Conservation (phyloP, 2,113 vertebrate species). For the Typhlomys cinereus region DNA sequence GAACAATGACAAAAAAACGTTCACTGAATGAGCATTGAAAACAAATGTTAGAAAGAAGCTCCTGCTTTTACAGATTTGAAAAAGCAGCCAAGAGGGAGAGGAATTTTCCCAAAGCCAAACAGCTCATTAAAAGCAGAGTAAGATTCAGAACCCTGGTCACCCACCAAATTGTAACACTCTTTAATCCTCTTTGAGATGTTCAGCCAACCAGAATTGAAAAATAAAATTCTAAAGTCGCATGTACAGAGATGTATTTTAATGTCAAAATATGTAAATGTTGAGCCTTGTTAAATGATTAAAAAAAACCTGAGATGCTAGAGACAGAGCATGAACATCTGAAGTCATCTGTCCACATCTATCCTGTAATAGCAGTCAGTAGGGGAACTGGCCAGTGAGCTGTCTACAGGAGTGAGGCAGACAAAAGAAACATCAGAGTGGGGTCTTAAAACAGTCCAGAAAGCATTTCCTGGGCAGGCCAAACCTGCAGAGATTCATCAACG, state of each 20-base stretch:
- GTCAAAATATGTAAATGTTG: conserved; percentile 36
- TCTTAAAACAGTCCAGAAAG: conserved; percentile 6
- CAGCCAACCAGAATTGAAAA: conserved; percentile 22
- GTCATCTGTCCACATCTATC: background rate
- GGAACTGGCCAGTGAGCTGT: background rate
- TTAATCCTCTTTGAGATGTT: conserved; percentile 40
- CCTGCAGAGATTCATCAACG: background rate
- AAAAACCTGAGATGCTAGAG: background rate
- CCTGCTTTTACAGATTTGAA: conserved; percentile 39
- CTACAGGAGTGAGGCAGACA: background rate
- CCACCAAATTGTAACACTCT: conserved; percentile 42
- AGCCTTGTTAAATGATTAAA: background rate
- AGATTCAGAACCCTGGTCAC: conserved; percentile 24
- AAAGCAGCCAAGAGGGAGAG: conserved; percentile 39
- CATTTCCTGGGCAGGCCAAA: conserved; percentile 16
- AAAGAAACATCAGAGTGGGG: background rate
- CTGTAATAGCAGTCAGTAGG: background rate
- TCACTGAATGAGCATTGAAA: background rate
- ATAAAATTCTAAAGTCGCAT: conserved; percentile 31
- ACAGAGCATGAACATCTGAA: background rate
- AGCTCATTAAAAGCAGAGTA: conserved; percentile 44
- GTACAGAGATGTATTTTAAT: conserved; percentile 16
- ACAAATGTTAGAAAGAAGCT: conserved; percentile 1
- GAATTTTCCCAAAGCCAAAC: conserved; percentile 3
- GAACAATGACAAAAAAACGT: background rate